Evolutionary conservation across 2,888 invertebrate species (phyloP).

Genomic region (Eulithis testata): DNA sequence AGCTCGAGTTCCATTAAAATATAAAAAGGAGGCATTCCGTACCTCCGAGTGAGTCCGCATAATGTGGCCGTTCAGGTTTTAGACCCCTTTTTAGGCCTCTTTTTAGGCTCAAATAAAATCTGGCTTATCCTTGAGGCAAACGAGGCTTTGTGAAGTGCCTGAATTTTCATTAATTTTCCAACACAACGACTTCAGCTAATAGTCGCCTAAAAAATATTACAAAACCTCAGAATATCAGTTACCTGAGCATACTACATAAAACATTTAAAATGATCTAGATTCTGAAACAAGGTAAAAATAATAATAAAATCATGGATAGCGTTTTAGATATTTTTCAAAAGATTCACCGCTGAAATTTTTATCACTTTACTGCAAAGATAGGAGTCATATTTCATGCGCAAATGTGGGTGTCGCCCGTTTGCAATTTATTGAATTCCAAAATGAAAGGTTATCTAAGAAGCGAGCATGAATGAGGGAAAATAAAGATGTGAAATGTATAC

Average conservation of each 20-base stretch:
- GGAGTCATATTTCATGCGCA: slow-evolving; percentile 14
- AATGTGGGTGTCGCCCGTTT: slow-evolving; percentile 6
- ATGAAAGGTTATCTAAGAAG: slow-evolving; percentile 3
- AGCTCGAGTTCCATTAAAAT: slow-evolving; percentile 53
- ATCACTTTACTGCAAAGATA: slow-evolving; percentile 18
- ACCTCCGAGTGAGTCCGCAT: slow-evolving; percentile 25
- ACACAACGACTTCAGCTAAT: neutral
- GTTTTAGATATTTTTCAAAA: neutral
- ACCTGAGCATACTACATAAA: too few relatives aligned
- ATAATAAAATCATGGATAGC: too few relatives aligned
- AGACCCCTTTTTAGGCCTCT: neutral
- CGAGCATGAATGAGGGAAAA: slow-evolving; percentile 1
- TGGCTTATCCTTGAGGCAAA: neutral
- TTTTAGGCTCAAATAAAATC: neutral
- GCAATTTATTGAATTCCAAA: slow-evolving; percentile 20
- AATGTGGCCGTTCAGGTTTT: slow-evolving; percentile 5
- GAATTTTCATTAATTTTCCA: neutral
- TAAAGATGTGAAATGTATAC: slow-evolving; percentile 15
- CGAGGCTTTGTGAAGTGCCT: neutral
- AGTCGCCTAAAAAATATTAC: too few relatives aligned
- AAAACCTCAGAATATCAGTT: too few relatives aligned
- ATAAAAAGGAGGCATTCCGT: slow-evolving; percentile 47
- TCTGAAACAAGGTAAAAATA: too few relatives aligned
- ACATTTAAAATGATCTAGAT: too few relatives aligned
- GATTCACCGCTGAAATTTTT: slow-evolving; percentile 13